A percentile compares a stretch with the other conserved stretches of the same genome.
These are phyloP conservation scores for Trachurus trachurus DNA, from an alignment of 2,797 vertebrate species.

Conservation along the genomic window DNA sequence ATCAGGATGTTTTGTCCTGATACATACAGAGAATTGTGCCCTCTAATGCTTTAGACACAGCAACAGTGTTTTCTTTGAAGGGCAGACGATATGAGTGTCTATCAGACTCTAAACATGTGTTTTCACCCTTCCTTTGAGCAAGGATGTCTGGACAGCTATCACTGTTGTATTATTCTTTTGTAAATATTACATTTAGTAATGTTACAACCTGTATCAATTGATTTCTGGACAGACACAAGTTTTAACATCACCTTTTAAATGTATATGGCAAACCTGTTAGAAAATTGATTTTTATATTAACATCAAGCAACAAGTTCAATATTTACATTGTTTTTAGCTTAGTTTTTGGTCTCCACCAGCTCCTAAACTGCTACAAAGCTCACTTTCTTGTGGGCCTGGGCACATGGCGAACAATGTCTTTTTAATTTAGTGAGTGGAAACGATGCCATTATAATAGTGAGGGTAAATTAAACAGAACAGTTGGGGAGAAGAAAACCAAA, in stretches of 20 bases:
- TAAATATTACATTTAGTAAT: not conserved
- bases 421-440: not conserved
- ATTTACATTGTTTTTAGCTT: not conserved
- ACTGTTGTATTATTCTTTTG: slow-evolving; percentile 7
- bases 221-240: not conserved
- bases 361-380: not conserved
- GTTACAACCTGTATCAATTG: not conserved
- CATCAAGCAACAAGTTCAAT: not conserved
- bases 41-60: slow-evolving; percentile 62
- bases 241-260: slow-evolving; percentile 3
- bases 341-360: too few relatives aligned
- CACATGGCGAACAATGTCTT: not conserved
- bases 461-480: slow-evolving; percentile 1
- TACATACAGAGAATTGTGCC: not conserved
- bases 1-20: not conserved
- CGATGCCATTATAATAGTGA: not conserved
- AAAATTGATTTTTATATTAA: not conserved
- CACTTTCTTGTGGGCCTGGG: not conserved
- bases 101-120: slow-evolving; percentile 68
- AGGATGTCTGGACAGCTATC: slow-evolving; percentile 61
- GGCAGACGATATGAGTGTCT: slow-evolving; percentile 63
- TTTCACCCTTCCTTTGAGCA: slow-evolving; percentile 59
- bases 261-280: not conserved
- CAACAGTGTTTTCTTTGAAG: slow-evolving; percentile 65
- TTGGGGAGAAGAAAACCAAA: not conserved